Conservation (phyloP, 2,113 vertebrate species). For the Daphoenositta chrysoptera region DNA sequence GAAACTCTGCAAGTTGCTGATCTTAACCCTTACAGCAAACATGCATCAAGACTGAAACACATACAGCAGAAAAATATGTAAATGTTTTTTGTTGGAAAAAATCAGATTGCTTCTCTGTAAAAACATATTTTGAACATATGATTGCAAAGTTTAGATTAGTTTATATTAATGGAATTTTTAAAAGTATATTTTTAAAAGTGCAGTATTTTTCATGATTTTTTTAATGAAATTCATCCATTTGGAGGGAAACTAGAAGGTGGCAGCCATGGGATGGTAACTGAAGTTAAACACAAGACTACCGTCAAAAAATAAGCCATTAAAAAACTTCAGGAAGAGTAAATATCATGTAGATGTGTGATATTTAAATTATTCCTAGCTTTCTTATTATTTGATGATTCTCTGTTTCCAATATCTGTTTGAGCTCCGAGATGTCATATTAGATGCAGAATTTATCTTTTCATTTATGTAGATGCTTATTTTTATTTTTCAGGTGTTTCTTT, state of each 20-base stretch:
- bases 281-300: constrained; percentile 77
- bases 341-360: background rate
- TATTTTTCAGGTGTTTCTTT: background rate
- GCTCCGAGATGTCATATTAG: background rate
- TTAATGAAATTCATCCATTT: constrained; percentile 79
- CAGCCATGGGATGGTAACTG: constrained; percentile 81
- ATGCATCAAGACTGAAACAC: background rate
- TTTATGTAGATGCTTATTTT: background rate
- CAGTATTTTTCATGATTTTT: background rate
- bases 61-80: background rate
- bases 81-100: background rate
- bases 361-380: background rate
- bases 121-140: background rate
- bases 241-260: constrained; percentile 82
- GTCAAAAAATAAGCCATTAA: constrained; percentile 79
- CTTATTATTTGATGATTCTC: background rate
- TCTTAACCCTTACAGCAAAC: background rate
- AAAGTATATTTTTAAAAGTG: background rate
- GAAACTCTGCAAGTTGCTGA: background rate
- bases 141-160: background rate
- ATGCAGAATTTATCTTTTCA: background rate
- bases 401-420: background rate
- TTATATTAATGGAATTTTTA: background rate
- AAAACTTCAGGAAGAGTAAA: constrained; percentile 80
- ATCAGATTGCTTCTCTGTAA: background rate